Evolutionary conservation across 2,888 invertebrate genomes (phyloP), one percentile per base, ranked within the genome.

Genomic region (Panzeria rudis): DNA sequence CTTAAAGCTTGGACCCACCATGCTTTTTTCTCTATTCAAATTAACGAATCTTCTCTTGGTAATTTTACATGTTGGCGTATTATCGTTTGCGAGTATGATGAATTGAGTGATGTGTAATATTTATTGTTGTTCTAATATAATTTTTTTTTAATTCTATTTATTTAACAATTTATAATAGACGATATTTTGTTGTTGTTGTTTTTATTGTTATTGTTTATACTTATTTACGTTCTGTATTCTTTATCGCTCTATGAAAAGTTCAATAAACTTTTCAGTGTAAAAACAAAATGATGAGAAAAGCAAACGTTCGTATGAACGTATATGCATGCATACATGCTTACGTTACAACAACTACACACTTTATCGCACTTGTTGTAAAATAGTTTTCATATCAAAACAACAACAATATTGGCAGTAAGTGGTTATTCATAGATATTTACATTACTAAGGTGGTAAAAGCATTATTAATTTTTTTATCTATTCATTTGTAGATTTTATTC

Each of bases 101-200:
- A 13, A 38, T 69, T 41, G 61, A 62, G 52, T 61, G 29, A 61
- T 41, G 50, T 71, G 76, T 68, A 41, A 38, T 20, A 59, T 23
- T 47, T 56, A 41, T 52, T 68, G n/a, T 75, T 62, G 56, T 68
- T 68, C 59, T 50, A 61, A 62, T 71, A 29, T 62, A 7, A 17
- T 4, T 47, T 17, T 50, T 20, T 50, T 17, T 20, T 17, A 50
- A 62, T 69, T 69, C 41, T 78, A 69, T 78, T 62, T 71, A 52
- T 71, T 71, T 71, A 78, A 78, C 61, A 71, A 71, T 78, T 78
- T 69, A 52, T 78, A 69, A 52, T 78, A 69, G 77, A 68, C 47
- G 29, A 61, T 69, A 69, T 17, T 25, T 29, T 68, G 32, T 35
- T 50, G 47, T 7, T 61, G 59, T 35, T 59, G 35, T 29, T n/a